phyloP scores from a whole-genome alignment of 1,140 invertebrate species.

The Meloidogyne chitwoodi region DNA sequence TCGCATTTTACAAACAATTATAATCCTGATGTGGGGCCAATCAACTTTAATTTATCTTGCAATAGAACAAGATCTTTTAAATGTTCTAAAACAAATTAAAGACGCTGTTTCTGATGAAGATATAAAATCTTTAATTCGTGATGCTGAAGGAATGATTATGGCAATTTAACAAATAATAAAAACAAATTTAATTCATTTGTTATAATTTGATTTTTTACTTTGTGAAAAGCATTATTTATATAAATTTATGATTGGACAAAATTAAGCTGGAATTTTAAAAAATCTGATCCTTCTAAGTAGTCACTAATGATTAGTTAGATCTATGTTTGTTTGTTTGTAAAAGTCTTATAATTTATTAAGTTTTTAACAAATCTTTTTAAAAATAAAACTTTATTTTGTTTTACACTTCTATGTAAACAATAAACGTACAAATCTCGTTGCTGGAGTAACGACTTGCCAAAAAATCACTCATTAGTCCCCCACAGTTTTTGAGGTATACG shows the following conservation, averaged over 20 bases:
- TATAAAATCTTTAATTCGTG: constrained; percentile 14
- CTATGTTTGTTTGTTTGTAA: no score
- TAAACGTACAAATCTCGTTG: not conserved
- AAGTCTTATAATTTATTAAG: no score
- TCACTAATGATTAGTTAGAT: no score
- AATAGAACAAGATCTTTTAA: constrained; percentile 13
- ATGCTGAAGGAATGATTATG: constrained; percentile 13
- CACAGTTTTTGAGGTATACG: not conserved
- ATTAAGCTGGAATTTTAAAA: no score
- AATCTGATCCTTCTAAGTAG: no score
- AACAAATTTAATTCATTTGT: no score
- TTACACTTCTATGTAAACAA: not conserved
- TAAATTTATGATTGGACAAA: no score
- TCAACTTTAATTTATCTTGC: constrained; percentile 33
- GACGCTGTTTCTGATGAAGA: constrained; percentile 25
- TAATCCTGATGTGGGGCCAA: constrained; percentile 53
- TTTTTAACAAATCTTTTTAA: not conserved
- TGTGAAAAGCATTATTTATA: no score
- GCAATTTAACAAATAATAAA: constrained; percentile 6
- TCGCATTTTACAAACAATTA: constrained; percentile 47
- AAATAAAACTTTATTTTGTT: not conserved
- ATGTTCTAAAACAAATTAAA: constrained; percentile 38
- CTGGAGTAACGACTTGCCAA: not conserved
- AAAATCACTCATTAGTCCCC: not conserved
- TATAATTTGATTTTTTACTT: no score